Base-by-base conservation (phyloP, 2,113 vertebrate genomes). In the Phyllostomus hastatus region DNA sequence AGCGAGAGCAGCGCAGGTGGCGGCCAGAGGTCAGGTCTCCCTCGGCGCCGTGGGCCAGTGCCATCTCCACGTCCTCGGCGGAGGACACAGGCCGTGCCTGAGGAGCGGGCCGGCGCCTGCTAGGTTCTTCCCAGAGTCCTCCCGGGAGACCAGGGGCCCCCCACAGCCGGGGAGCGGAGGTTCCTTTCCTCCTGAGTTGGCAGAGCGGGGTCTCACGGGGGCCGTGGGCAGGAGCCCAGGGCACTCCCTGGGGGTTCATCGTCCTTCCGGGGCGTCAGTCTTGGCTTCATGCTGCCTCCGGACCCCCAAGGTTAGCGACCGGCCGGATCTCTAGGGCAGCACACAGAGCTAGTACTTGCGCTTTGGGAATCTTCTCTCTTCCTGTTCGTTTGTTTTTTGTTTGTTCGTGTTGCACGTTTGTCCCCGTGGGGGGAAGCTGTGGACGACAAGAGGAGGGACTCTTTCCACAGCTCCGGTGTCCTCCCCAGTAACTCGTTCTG, bases 201-300 rank as follows among this genome's bases (percentile, higher is more conserved):
- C 73, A 59, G 69, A 67, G 2, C 8, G n/a, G 61, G 20, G 10
- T 54, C 1, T 8, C 17, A 26, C 8, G 61, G 15, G 2, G 26
- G 41, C 19, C 17, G n/a, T 12, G 38, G 7, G 1, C 14, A 2
- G 24, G 10, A 17, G 24, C 50, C 8, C 46, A 50, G n/a, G 1
- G 11, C 20, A 1, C 17, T 35, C 43, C 26, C 20, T 22, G 2
- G 69, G n/a, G 46, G 9, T 10, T n/a, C 35, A 0, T 4, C 50
- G 20, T 41, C 38, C 50, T 41, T 31, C 3, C 14, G 38, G n/a
- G 22, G 35, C 50, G 24, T 69, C 54, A 5, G 88, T 12, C 35
- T 0, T 4, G 1, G 46, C 48, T 33, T 24, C 57, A 0, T 0
- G n/a, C 15, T 2, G n/a, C 64, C 41, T n/a, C 70, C 19, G 22